Conservation (phyloP, 1,140 invertebrate species). For the Drosophila ogumai region DNA sequence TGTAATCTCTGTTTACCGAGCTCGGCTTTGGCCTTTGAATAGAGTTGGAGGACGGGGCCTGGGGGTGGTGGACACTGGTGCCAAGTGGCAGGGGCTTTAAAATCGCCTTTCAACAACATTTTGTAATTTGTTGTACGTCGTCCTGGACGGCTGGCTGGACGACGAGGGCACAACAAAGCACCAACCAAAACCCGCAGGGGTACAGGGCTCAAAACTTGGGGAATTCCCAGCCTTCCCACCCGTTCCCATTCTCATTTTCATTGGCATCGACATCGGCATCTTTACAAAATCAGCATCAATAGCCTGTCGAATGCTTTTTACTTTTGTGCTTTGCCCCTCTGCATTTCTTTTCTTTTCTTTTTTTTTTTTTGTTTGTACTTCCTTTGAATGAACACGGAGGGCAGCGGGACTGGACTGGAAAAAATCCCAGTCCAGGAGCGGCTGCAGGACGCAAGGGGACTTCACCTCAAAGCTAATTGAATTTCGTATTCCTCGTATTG, state of each 20-base stretch:
- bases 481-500: slow-evolving; percentile 4
- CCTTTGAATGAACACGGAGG: slow-evolving; percentile 16
- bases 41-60: background rate
- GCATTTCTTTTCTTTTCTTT: slow-evolving; percentile 14
- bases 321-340: slow-evolving; percentile 43
- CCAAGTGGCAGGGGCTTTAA: slow-evolving; percentile 63
- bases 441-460: background rate
- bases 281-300: slow-evolving; percentile 82
- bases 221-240: slow-evolving; percentile 15
- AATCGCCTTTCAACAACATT: slow-evolving; percentile 79
- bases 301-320: slow-evolving; percentile 74
- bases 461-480: slow-evolving; percentile 10
- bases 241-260: slow-evolving; percentile 27
- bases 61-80: background rate
- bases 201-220: slow-evolving; percentile 20
- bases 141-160: slow-evolving; percentile 33
- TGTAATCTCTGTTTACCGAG: slow-evolving; percentile 76
- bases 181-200: slow-evolving; percentile 13
- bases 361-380: slow-evolving; percentile 38
- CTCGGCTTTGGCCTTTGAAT: slow-evolving; percentile 45
- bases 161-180: slow-evolving; percentile 57
- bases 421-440: slow-evolving; percentile 23
- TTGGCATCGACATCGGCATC: slow-evolving; percentile 56
- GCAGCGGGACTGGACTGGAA: slow-evolving; percentile 19
- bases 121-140: slow-evolving; percentile 78